Base-by-base conservation (phyloP, 2,113 vertebrate genomes). In the Gambusia affinis region DNA sequence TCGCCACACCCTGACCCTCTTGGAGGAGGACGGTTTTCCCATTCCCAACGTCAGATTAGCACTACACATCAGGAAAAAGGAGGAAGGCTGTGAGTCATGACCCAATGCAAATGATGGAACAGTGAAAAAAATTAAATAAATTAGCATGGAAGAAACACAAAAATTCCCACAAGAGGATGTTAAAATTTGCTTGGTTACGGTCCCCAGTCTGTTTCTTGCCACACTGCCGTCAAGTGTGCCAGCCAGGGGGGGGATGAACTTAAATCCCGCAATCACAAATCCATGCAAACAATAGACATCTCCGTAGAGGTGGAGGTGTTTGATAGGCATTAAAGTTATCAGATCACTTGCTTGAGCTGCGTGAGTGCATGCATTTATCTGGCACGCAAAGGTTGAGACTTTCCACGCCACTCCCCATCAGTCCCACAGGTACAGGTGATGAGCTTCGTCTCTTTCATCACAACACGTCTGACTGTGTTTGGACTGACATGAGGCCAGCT, bases 351-450 rank as follows among this genome's bases (percentile, higher is more conserved):
- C 65, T 80, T 81, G 6, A 62, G 14, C 60, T 51, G 60, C 70
- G 39, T 39, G 64, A 80, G 61, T 11, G 14, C 54, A 60, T 69
- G n/a, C 27, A 63, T 86, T 84, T 75, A 70, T 79, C 81, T 71
- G 71, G 15, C 76, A 83, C 67, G 76, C 82, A 84, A 83, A 86
- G 71, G 76, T 75, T 75, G 71, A 72, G 11, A 70, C 31, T 70
- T 84, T 42, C 76, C 81, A 29, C 67, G 70, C 69, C 60, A 12
- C 74, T 69, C 67, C 75, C 74, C 28, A 12, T 67, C 31, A 15
- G 42, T 63, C 22, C 14, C 72, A 70, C 75, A 67, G 67, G 65
- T 31, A 29, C 33, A 73, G 11, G 70, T 71, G 30, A 66, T 24
- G 14, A 4, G 37, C 39, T 22, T 67, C 14, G 47, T 39, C 31